Conservation (phyloP, 92 coral and sea anemone species). For the Parazoanthus darwini region DNA sequence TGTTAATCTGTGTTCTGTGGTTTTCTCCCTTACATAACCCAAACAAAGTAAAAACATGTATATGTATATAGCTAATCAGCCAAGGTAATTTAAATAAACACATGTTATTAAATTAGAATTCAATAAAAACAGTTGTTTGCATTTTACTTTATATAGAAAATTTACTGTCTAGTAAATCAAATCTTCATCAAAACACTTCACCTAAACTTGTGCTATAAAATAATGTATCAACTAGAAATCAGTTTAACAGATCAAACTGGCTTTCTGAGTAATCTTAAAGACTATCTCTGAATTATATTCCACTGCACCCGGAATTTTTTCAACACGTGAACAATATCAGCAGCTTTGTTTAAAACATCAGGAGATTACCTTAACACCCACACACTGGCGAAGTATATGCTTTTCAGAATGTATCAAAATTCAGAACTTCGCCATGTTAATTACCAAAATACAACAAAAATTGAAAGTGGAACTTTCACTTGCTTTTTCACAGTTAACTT, state of each 20-base stretch:
- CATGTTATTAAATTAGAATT: neutral
- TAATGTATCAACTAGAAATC: neutral
- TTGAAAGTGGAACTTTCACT: too few species aligned
- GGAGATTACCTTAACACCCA: neutral
- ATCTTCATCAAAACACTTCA: neutral
- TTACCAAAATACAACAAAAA: neutral
- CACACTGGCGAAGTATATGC: neutral
- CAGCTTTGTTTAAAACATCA: neutral
- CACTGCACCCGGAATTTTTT: conserved; percentile 31
- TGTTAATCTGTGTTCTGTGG: neutral
- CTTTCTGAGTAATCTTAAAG: neutral
- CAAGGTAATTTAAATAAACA: neutral
- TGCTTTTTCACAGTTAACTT: neutral
- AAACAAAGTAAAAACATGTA: neutral
- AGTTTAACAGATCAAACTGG: neutral
- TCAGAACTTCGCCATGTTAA: neutral
- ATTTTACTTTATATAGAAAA: too few species aligned
- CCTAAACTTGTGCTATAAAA: too few species aligned
- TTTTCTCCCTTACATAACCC: neutral
- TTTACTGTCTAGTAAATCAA: neutral
- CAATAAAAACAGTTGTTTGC: neutral
- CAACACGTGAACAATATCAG: conserved; percentile 12
- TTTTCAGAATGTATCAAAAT: too few species aligned
- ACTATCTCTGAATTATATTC: neutral
- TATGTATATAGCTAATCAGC: neutral